Evolutionary conservation across 2,888 invertebrate species (phyloP).

Genomic region (Agrilus cyanescens): DNA sequence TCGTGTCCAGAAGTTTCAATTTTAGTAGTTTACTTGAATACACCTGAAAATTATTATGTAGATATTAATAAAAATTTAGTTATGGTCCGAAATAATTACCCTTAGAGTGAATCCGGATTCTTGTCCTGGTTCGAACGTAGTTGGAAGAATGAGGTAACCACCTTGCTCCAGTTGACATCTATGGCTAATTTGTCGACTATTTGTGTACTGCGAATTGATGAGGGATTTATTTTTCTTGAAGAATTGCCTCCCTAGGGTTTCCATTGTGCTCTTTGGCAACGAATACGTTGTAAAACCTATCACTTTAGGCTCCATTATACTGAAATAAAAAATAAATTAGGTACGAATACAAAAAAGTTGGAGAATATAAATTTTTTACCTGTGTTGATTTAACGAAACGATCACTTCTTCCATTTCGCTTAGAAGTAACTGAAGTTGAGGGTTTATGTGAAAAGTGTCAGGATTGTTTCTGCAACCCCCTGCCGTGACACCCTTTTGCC

Average conservation of each 20-base stretch:
- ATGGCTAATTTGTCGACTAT: slow-evolving; percentile 68
- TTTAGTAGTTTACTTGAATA: slow-evolving; percentile 67
- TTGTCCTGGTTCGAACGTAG: slow-evolving; percentile 83
- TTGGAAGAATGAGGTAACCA: slow-evolving; percentile 75
- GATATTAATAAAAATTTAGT: too few relatives aligned
- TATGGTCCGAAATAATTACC: slow-evolving; percentile 1
- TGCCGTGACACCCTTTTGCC: slow-evolving; percentile 78
- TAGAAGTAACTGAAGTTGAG: slow-evolving; percentile 70
- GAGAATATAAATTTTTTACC: too few relatives aligned
- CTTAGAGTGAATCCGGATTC: slow-evolving; percentile 81
- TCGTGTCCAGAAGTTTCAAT: slow-evolving; percentile 57
- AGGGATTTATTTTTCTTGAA: slow-evolving; percentile 79
- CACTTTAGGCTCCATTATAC: slow-evolving; percentile 85
- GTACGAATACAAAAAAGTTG: too few relatives aligned
- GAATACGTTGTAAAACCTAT: slow-evolving; percentile 84
- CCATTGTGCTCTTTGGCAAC: slow-evolving; percentile 54
- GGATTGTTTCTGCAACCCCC: slow-evolving; percentile 84
- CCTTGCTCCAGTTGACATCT: slow-evolving; percentile 65
- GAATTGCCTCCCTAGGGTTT: slow-evolving; percentile 66
- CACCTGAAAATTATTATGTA: slow-evolving; percentile 36
- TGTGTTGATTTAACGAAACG: slow-evolving; percentile 73
- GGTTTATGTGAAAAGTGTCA: slow-evolving; percentile 89
- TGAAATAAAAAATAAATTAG: slow-evolving; percentile 48
- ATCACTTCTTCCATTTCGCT: slow-evolving; percentile 74
- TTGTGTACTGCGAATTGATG: slow-evolving; percentile 83